Evolutionary conservation across 2,797 vertebrate species (phyloP).

Genomic region (Avahi laniger): DNA sequence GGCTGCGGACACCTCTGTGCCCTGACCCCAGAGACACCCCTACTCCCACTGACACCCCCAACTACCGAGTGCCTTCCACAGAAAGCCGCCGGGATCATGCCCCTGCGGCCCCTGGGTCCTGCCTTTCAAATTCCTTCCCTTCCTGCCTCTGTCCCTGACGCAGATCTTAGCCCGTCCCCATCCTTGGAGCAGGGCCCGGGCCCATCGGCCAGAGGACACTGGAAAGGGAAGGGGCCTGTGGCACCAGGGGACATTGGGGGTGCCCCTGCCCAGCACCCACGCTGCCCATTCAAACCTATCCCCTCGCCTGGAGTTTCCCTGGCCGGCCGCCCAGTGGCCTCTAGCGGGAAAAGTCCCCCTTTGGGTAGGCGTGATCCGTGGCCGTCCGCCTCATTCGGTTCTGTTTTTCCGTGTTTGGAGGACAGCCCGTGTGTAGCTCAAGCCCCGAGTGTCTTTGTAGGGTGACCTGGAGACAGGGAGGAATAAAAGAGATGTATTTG

Average conservation of each 20-base stretch:
- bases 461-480: slow-evolving; percentile 43
- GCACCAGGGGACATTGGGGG: not conserved
- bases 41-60: not conserved
- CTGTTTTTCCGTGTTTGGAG: slow-evolving; percentile 68
- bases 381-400: not conserved
- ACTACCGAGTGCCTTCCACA: slow-evolving; percentile 15
- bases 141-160: not conserved
- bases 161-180: not conserved
- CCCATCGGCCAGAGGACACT: not conserved
- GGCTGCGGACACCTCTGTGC: not conserved
- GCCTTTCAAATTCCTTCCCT: not conserved
- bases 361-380: slow-evolving; percentile 44
- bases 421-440: slow-evolving; percentile 67
- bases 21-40: not conserved
- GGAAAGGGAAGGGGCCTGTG: not conserved
- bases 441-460: slow-evolving; percentile 82
- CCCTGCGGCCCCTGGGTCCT: no score
- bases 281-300: not conserved
- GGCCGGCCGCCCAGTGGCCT: not conserved
- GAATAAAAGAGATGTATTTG: slow-evolving; percentile 65
- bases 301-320: not conserved
- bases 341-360: slow-evolving; percentile 23
- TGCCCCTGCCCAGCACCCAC: no score
- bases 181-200: not conserved
- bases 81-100: no score